These are phyloP conservation scores for Drosophila asahinai DNA, from an alignment of 1,140 invertebrate genomes.

Conservation along the genomic window DNA sequence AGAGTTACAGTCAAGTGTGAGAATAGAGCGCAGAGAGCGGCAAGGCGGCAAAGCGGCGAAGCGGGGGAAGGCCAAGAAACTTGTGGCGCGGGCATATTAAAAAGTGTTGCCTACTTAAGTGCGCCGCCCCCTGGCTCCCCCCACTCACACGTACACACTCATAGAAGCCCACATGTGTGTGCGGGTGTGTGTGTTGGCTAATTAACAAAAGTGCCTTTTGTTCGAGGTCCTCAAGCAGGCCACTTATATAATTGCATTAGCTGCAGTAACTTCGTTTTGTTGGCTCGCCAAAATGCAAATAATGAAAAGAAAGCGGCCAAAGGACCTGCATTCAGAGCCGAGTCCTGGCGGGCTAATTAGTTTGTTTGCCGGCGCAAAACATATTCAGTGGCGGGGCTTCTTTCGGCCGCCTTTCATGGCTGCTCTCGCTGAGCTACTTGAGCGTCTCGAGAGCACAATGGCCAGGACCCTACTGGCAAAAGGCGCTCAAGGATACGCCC, in stretches of 20 bases:
- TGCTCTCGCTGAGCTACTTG: constrained; percentile 60
- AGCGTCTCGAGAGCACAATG: constrained; percentile 69
- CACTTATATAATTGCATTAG: constrained; percentile 83
- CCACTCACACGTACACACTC: background rate
- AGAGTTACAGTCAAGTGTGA: constrained; percentile 51
- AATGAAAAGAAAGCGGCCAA: constrained; percentile 71
- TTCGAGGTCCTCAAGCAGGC: constrained; percentile 64
- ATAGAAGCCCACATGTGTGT: constrained; percentile 5
- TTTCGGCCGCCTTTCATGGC: constrained; percentile 61
- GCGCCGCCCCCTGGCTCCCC: constrained; percentile 22
- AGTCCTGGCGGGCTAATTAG: constrained; percentile 68
- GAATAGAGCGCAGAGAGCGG: constrained; percentile 44
- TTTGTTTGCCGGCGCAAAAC: constrained; percentile 62
- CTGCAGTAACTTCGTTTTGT: constrained; percentile 62
- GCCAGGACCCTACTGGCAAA: constrained; percentile 61
- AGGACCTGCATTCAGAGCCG: constrained; percentile 46
- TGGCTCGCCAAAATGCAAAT: constrained; percentile 67
- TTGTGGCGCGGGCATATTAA: constrained; percentile 51
- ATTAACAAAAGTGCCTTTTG: constrained; percentile 79
- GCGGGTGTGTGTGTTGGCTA: constrained; percentile 54
- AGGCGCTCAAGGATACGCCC: constrained; percentile 76
- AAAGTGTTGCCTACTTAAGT: constrained; percentile 62
- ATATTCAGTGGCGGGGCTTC: constrained; percentile 50
- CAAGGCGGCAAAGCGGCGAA: background rate
- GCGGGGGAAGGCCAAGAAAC: constrained; percentile 30